Base-by-base conservation (phyloP, 2,888 invertebrate species). In the Abrostola triplasia region DNA sequence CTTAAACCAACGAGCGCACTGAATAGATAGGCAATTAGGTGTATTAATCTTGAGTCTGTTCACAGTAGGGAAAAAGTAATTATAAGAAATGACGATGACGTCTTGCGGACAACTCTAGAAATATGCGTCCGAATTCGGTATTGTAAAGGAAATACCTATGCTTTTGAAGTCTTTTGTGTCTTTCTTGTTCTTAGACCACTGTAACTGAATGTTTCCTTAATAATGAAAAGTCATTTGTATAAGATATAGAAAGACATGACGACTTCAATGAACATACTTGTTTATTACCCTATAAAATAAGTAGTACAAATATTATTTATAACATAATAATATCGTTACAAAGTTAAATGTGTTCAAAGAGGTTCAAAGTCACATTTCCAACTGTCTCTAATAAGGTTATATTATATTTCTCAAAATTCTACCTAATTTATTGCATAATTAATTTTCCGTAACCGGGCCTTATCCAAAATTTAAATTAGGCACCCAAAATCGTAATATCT, bases 11-110 rank as follows among this genome's bases (percentile, higher is more conserved):
- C 81, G 82, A 84, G 85, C 84, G 84, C 81, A 84, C 85, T 89
- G 88, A 90, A 90, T 90, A 89, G 89, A 88, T 90, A 88, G 88
- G 86, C 85, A 92, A 92, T 92, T 91, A 91, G 88, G 84, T 78
- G 79, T 84, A 91, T 91, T 90, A 89, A 90, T 90, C 90, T 88
- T 84, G 79, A 77, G 84, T 77, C 82, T 81, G 76, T 79, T 80
- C 83, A 79, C 70, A 80, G 81, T 82, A 82, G 82, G 67, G 84
- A 83, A 88, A 89, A 90, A 88, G 86, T 88, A 90, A 92, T 92
- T 91, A 91, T 87, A 90, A 89, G 90, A 87, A 89, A 91, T 88
- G 88, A 89, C 84, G 84, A 84, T 88, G 90, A 89, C 86, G 87
- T 85, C 87, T 87, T 80, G 82, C 77, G 81, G 84, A 86, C 82